Evolutionary conservation across 2,888 invertebrate species (phyloP).

Genomic region (Lycia hirtaria): DNA sequence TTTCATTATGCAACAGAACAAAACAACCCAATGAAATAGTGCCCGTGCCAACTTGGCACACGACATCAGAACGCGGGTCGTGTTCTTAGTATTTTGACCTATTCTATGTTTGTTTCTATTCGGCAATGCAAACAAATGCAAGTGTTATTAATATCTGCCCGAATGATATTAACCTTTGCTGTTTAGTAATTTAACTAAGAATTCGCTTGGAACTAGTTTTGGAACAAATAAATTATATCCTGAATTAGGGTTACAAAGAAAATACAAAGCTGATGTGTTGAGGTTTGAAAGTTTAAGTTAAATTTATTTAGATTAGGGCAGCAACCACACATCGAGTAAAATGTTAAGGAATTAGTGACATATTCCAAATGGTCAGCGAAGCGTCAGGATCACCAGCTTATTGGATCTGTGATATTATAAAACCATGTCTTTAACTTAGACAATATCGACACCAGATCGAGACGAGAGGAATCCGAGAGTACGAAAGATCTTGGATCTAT

Average conservation of each 20-base stretch:
- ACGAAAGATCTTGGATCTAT: no score
- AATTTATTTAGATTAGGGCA: no score
- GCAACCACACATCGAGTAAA: no score
- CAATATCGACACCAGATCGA: no score
- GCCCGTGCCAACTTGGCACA: constrained; percentile 60
- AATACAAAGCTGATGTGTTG: neutral
- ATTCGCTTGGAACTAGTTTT: neutral
- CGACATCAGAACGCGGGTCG: constrained; percentile 36
- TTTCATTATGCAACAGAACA: constrained; percentile 48
- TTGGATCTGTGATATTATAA: no score
- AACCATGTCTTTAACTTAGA: no score
- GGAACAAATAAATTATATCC: neutral
- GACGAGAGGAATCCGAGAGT: no score
- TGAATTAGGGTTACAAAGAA: neutral
- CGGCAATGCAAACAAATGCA: constrained; percentile 14
- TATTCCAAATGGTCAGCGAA: no score
- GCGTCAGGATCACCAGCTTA: no score
- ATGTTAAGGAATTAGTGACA: no score
- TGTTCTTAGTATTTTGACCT: constrained; percentile 57
- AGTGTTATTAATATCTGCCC: constrained; percentile 28
- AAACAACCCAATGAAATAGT: constrained; percentile 48
- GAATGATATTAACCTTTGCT: constrained; percentile 17
- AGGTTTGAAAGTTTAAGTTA: neutral
- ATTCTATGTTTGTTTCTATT: constrained; percentile 49
- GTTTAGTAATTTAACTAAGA: neutral